These are phyloP conservation scores for Liasis olivaceus DNA, from an alignment of 2,797 vertebrate genomes.

Conservation along the genomic window DNA sequence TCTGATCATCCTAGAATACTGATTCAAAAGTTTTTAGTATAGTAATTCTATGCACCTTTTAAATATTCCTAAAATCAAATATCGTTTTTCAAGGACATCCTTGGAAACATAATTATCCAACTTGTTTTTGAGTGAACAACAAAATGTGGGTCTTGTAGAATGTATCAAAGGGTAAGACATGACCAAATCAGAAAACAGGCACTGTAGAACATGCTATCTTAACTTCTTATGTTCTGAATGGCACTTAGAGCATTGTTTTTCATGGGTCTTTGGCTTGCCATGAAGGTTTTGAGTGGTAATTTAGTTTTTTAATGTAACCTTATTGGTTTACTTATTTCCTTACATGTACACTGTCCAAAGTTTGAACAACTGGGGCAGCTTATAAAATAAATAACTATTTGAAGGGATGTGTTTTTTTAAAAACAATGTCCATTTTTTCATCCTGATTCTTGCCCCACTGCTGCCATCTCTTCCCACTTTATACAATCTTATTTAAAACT, in stretches of 20 bases:
- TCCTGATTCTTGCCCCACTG: not conserved
- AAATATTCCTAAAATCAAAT: not conserved
- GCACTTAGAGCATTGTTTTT: not conserved
- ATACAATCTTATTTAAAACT: not conserved
- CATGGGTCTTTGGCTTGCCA: not conserved
- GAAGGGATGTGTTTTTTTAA: not conserved
- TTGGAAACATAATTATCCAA: not conserved
- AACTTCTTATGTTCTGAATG: not conserved
- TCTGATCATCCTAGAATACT: not conserved
- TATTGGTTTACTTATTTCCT: not conserved
- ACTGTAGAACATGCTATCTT: not conserved
- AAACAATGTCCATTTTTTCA: not conserved
- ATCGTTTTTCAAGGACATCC: not conserved
- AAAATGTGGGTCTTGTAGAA: not conserved
- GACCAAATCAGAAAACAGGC: not conserved
- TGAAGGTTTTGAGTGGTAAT: not conserved
- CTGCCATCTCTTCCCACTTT: no score
- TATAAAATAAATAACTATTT: not conserved
- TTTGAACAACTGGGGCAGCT: not conserved
- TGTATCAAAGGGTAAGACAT: not conserved
- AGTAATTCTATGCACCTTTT: not conserved
- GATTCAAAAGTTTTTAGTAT: not conserved
- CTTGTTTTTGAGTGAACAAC: not conserved
- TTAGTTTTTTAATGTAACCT: not conserved
- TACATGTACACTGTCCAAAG: not conserved